Base-by-base conservation (phyloP, 1,140 invertebrate species). In the Drosophila repleta region DNA sequence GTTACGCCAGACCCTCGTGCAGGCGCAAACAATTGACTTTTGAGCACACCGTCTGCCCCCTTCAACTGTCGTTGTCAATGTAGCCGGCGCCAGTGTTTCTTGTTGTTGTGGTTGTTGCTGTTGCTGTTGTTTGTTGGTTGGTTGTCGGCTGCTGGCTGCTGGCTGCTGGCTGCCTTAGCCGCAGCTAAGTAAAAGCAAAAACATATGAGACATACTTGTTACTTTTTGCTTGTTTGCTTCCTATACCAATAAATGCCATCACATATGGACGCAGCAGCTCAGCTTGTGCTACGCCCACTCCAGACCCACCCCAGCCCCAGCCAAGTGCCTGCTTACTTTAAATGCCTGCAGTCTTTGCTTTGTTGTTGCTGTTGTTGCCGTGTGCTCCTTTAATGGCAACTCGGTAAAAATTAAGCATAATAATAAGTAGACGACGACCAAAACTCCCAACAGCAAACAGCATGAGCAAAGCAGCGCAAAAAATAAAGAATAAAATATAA, bases 21-120 rank as follows among this genome's bases (percentile, higher is more conserved):
- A 76, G 80, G 80, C 80, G 79, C 80, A 84, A 83, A 83, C 80
- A 83, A 83, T 84, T 83, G 79, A 83, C 79, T 83, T 83, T 79
- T 84, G 80, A 83, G 80, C 76, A 20, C 10, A 29, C 43, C 43
- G 48, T 67, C 56, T 53, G 63, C 51, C 53, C 26, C 24, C 49
- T 1, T 24, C 49, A 55, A 70, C 57, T 69, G 57, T 18, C 57
- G 39, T 37, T 55, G 69, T 67, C 69, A 67, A 72, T 72, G 60
- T 64, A 39, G 52, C 68, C 52, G 76, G 69, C 69, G 69, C 69
- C 69, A 72, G 69, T 41, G 43, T 48, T 64, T 63, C 29, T 73
- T 69, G 53, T 63, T 63, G 48, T 52, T 24, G 62, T 61, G 62
- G 75, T 72, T 62, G 46, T 71, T 71, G 60, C 71, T 53, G 73